Evolutionary conservation across 2,888 invertebrate genomes (phyloP), one percentile per base, ranked within the genome.

Genomic region (Orthosia gothica): DNA sequence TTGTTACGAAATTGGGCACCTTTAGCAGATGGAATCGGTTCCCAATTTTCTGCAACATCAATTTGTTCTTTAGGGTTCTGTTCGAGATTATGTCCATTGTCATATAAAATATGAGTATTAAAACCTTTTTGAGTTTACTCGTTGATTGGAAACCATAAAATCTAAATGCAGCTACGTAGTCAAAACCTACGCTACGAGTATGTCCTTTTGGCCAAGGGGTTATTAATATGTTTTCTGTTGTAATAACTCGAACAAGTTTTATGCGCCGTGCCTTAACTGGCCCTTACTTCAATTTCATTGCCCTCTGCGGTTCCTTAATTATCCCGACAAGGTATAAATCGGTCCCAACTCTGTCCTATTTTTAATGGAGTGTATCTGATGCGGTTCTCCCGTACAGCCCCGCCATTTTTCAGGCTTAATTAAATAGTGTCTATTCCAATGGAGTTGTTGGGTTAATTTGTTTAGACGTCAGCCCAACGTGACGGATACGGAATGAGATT

Each of bases 391-490:
- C 78, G 75, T 67, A 76, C 67, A 84, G 74, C 73, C 83, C 79
- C 67, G 73, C 70, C 82, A 89, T 91, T 90, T 91, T 91, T 91
- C 90, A 90, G 74, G 76, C 86, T 88, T 91, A 91, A 91, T 91
- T 90, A 89, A 91, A 89, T 88, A 88, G 89, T 87, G 80, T 87
- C 80, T 83, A 71, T 74, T 83, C 82, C 58, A 72, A 80, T 81
- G 66, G 74, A 82, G 76, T 68, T 83, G 84, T 84, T 81, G 59
- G 77, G 72, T 87, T 87, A 85, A 89, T 87, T 89, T 88, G 87
- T 88, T 87, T 83, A 77, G 81, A 85, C 75, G 68, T 82, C 72
- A 70, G 71, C 63, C 59, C 71, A 66, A 76, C 69, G 74, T 82
- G 70, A 78, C 70, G 81, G 79, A 79, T 71, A 83, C 80, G 62